These are phyloP conservation scores for Drosophila grimshawi DNA, from an alignment of 1,140 invertebrate genomes.

Conservation along the genomic window DNA sequence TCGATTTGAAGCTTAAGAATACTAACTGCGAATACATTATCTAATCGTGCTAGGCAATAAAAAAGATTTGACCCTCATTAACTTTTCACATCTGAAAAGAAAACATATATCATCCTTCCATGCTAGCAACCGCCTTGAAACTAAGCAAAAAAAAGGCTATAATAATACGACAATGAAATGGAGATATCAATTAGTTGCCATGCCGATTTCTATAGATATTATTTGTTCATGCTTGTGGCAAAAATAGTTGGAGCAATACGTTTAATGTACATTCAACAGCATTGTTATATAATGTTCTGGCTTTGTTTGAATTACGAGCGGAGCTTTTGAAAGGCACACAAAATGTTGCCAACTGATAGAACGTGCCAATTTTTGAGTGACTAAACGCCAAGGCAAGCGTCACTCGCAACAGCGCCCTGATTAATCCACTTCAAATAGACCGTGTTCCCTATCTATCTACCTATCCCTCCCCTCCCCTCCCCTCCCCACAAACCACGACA, in stretches of 20 bases:
- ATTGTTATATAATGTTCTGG: neutral
- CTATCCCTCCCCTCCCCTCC: too few relatives aligned
- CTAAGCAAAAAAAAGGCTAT: neutral
- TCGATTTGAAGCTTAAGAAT: too few relatives aligned
- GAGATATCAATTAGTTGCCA: constrained; percentile 29
- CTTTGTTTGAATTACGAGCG: constrained; percentile 44
- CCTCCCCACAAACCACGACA: too few relatives aligned
- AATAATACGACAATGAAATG: neutral
- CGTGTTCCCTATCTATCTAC: neutral
- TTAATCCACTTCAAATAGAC: constrained; percentile 51
- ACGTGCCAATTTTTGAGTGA: constrained; percentile 29
- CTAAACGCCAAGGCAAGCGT: constrained; percentile 2
- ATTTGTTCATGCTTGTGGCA: constrained; percentile 9
- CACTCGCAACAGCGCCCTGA: constrained; percentile 29
- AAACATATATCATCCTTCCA: neutral
- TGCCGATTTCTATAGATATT: constrained; percentile 8
- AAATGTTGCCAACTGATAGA: constrained; percentile 31
- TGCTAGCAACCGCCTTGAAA: neutral
- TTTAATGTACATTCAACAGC: constrained; percentile 9
- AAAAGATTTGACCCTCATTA: too few relatives aligned
- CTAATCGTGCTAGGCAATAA: too few relatives aligned
- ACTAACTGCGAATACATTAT: too few relatives aligned
- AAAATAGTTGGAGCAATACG: constrained; percentile 28
- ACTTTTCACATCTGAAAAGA: too few relatives aligned
- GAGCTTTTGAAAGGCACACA: constrained; percentile 35